phyloP scores from a whole-genome alignment of 2,888 invertebrate genomes.

The Trachelus tabidus region DNA sequence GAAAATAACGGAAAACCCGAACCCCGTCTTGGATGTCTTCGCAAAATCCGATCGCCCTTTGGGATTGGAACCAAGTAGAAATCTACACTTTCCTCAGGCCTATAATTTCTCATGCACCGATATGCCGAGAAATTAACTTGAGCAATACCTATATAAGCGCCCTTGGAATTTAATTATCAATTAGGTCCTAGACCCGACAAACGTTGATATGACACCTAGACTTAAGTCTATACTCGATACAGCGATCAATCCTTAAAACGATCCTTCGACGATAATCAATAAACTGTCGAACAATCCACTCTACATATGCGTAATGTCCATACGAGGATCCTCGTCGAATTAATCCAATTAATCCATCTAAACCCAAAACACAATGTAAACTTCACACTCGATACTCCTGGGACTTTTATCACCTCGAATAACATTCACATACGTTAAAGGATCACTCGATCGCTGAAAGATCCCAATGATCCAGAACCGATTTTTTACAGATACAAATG shows the following conservation, averaged over 20 bases:
- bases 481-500: not conserved
- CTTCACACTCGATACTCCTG: not conserved
- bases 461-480: not conserved
- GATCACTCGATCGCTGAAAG: not conserved
- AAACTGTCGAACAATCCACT: not conserved
- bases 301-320: not conserved
- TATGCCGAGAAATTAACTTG: not conserved
- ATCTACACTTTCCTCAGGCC: not conserved
- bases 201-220: not conserved
- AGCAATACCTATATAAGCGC: not conserved
- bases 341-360: not conserved
- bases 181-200: not conserved
- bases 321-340: not conserved
- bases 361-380: not conserved
- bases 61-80: not conserved
- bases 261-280: not conserved
- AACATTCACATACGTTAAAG: not conserved
- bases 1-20: not conserved
- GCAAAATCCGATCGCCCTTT: not conserved
- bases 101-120: not conserved
- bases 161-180: not conserved
- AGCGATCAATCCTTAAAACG: not conserved
- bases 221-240: not conserved
- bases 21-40: not conserved
- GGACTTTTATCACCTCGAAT: not conserved